Percentiles rank a stretch among this genome's conserved stretches.
phyloP scores from a whole-genome alignment of 2,888 invertebrate species.

The Conistra vaccinii region DNA sequence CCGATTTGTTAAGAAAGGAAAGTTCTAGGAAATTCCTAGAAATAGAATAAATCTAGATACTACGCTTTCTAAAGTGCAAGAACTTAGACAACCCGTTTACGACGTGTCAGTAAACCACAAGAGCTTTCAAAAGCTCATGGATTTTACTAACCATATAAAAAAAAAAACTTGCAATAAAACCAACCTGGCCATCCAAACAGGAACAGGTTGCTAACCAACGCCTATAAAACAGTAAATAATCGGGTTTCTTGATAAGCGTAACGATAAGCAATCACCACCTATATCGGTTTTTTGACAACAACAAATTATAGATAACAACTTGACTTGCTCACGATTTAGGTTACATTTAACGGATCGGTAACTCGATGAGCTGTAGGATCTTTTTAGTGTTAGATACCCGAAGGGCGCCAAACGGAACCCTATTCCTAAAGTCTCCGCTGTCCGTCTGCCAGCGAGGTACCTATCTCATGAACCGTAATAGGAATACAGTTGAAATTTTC shows the following conservation, averaged over 20 bases:
- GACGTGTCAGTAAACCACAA: neutral
- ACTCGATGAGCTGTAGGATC: neutral
- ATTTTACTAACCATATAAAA: neutral
- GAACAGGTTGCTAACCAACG: slow-evolving; percentile 52
- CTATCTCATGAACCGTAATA: too few species aligned
- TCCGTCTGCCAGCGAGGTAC: too few species aligned
- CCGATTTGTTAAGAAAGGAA: neutral
- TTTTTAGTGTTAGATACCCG: neutral
- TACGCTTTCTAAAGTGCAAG: slow-evolving; percentile 3
- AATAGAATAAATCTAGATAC: slow-evolving; percentile 4
- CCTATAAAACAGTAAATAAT: slow-evolving; percentile 32
- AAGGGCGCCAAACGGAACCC: too few species aligned
- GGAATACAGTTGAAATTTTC: too few species aligned
- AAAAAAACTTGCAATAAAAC: slow-evolving; percentile 19
- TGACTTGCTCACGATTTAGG: slow-evolving; percentile 10
- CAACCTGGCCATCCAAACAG: slow-evolving; percentile 17
- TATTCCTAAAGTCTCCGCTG: too few species aligned
- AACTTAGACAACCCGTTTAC: neutral
- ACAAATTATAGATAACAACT: slow-evolving; percentile 47
- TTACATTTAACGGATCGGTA: slow-evolving; percentile 3
- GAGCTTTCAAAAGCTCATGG: neutral
- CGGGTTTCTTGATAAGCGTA: slow-evolving; percentile 37
- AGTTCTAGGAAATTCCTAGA: neutral
- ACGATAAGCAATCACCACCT: slow-evolving; percentile 45
- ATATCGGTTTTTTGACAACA: slow-evolving; percentile 52